These are phyloP conservation scores for Melanotaenia parkinsoni DNA, from an alignment of 2,797 vertebrate species.

Conservation along the genomic window DNA sequence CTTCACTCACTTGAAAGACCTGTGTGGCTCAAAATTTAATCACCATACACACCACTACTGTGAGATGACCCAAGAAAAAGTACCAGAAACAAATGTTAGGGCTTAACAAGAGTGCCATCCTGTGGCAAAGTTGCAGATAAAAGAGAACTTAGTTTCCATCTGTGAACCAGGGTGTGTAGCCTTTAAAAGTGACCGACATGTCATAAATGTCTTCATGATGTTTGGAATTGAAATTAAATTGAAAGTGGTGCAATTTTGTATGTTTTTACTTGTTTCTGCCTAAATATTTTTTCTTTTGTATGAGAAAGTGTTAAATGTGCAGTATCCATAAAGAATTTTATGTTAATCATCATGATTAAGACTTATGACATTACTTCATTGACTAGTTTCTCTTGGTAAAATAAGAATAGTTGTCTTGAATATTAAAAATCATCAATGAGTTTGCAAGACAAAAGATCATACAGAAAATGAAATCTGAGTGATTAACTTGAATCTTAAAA, in stretches of 20 bases:
- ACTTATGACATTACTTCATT: background rate
- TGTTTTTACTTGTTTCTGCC: background rate
- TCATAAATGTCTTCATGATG: background rate
- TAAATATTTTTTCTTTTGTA: background rate
- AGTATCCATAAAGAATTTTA: background rate
- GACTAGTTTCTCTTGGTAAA: background rate
- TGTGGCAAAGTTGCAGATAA: constrained; percentile 69
- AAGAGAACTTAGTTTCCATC: background rate
- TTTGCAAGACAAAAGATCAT: background rate
- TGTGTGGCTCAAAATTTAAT: constrained; percentile 5
- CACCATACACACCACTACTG: background rate
- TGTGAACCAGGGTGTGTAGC: constrained; percentile 2
- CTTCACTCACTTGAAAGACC: background rate
- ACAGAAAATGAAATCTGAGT: background rate
- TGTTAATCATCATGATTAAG: background rate
- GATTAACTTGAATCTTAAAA: background rate
- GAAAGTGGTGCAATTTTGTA: background rate
- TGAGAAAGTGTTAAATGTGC: background rate
- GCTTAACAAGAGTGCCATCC: constrained; percentile 84
- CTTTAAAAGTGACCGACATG: background rate
- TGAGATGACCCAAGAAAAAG: constrained; percentile 18
- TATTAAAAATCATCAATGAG: background rate
- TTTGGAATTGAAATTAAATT: background rate
- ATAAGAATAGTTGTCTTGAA: background rate
- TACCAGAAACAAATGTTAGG: constrained; percentile 13